These are phyloP conservation scores for Danio albolineatus DNA, from an alignment of 2,797 vertebrate species.

Conservation along the genomic window DNA sequence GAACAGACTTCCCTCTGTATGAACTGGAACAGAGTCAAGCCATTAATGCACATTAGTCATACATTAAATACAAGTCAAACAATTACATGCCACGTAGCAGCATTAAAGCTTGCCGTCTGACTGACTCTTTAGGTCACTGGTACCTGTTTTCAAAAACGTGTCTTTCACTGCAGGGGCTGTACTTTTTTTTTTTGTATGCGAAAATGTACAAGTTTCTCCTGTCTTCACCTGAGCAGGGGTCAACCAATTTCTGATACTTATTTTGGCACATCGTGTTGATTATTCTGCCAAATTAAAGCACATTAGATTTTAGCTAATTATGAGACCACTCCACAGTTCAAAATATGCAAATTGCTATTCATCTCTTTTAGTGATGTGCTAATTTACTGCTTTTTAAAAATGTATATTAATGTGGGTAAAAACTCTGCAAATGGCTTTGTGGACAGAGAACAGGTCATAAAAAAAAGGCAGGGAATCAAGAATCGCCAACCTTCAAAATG, in stretches of 20 bases:
- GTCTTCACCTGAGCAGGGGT: conserved; percentile 62
- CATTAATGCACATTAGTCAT: conserved; percentile 78
- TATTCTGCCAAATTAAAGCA: conserved; percentile 75
- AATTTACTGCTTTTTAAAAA: conserved; percentile 69
- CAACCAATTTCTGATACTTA: conserved; percentile 64
- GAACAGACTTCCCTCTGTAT: conserved; percentile 72
- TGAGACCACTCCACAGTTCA: conserved; percentile 69
- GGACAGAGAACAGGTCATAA: conserved; percentile 68
- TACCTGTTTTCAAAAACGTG: conserved; percentile 41
- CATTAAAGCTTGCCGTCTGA: conserved; percentile 28
- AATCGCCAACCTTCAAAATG: conserved; percentile 43
- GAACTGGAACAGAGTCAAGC: conserved; percentile 74
- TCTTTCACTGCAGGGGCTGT: conserved; percentile 48
- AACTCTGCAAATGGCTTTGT: conserved; percentile 72
- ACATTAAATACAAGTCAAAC: conserved; percentile 74
- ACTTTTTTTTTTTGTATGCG: conserved; percentile 54
- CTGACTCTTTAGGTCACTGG: conserved; percentile 50
- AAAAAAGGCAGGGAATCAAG: conserved; percentile 59
- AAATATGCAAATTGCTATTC: conserved; percentile 69
- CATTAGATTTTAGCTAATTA: conserved; percentile 66
- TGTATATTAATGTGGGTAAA: conserved; percentile 77
- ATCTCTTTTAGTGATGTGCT: conserved; percentile 74
- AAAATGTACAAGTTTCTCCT: conserved; percentile 57
- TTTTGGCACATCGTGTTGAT: conserved; percentile 69
- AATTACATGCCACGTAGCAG: conserved; percentile 65